Evolutionary conservation across 2,113 vertebrate species (phyloP).

Genomic region (Dissostichus mawsoni): DNA sequence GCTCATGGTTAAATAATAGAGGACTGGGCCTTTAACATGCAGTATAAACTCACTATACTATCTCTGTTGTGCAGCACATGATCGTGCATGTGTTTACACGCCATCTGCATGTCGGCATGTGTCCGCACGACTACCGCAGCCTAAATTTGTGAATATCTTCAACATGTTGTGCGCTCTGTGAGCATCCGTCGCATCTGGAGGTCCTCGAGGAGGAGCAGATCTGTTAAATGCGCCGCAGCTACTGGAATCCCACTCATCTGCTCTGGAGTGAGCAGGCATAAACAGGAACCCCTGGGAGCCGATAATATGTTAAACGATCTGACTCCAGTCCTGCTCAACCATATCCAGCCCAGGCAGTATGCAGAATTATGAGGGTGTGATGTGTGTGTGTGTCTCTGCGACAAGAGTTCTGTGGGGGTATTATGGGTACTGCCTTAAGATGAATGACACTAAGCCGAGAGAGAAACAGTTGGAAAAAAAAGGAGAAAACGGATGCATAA

Average conservation of each 20-base stretch:
- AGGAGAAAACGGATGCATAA: conserved; percentile 65
- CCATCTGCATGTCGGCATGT: conserved; percentile 9
- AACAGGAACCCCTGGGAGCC: conserved; percentile 68
- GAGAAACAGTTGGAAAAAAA: conserved; percentile 5
- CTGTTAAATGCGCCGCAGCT: conserved; percentile 66
- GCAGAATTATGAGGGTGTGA: conserved; percentile 44
- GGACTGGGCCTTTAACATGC: neutral
- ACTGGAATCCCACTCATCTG: conserved; percentile 58
- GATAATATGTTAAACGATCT: conserved; percentile 77
- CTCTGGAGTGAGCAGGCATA: conserved; percentile 65
- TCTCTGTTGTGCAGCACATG: conserved; percentile 2
- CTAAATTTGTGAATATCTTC: conserved; percentile 5
- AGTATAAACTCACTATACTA: neutral
- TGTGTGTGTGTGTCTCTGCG: conserved; percentile 37
- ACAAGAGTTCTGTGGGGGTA: conserved; percentile 47
- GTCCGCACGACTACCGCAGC: neutral
- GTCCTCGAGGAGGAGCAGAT: conserved; percentile 36
- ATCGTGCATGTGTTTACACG: conserved; percentile 18
- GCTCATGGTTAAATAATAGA: neutral
- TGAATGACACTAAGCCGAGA: conserved; percentile 57
- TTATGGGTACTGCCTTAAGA: conserved; percentile 46
- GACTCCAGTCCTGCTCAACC: conserved; percentile 57
- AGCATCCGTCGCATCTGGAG: conserved; percentile 26
- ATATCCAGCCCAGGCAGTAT: conserved; percentile 53
- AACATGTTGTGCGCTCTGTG: neutral